Base-by-base conservation (phyloP, 1,140 invertebrate genomes). In the Drosophila pruinosa region DNA sequence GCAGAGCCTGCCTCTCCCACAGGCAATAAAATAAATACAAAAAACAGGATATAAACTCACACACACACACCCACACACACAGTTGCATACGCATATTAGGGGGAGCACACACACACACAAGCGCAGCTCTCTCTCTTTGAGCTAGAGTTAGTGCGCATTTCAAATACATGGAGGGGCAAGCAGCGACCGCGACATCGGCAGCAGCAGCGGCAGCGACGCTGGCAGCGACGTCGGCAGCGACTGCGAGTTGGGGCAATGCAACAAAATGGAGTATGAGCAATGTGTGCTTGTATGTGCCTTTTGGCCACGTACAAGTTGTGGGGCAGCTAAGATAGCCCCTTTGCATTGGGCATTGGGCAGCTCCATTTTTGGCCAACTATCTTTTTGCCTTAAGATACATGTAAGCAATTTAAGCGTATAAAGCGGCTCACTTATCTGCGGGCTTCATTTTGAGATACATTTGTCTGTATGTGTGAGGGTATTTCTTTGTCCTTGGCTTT, bases 131-230 rank as follows among this genome's bases (percentile, higher is more conserved):
- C 57, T 75, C 68, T 68, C 59, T 34, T 75, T 89, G 83, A 88
- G 82, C 82, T 86, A 88, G 73, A 78, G 82, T 82, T 89, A 89
- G 86, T 89, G 86, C 86, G 86, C 86, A 89, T 89, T 89, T 89
- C 86, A 89, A 89, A 89, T 89, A 71, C 43, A 75, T 77, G 78
- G 68, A 89, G 82, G 81, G 81, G 81, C 81, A 80, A 48, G 41
- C 28, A 41, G 39, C 72, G 41, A 19, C 43, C 36, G 17, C 53
- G 24, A 14, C 52, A 48, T 15, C 57, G 43, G 4, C 58, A 39
- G 59, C 53, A 8, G 45, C 69, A 53, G 54, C 28, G 41, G 14
- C 70, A 56, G 54, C 21, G 28, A n/a, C 52, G 15, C 15, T n/a
- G 19, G 19, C 56, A 26, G 63, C 53, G 64, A 53, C 34, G 74